Percentiles rank a stretch among this genome's conserved stretches.
Conservation (phyloP, 1,140 invertebrate species). For the Ostrea denselamellosa region DNA sequence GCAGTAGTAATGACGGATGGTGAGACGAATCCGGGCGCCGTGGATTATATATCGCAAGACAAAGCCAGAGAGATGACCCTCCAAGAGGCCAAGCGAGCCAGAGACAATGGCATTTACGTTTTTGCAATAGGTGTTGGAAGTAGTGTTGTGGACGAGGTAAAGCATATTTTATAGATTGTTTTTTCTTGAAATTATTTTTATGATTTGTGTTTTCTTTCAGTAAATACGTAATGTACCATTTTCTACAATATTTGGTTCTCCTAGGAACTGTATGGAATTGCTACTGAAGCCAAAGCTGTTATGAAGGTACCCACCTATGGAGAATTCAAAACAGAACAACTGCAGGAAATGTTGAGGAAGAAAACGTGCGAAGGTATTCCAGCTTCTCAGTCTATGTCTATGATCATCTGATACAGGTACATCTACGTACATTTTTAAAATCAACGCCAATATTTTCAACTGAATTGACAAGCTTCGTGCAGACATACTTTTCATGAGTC, state of each 20-base stretch:
- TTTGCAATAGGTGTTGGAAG: conserved; percentile 68
- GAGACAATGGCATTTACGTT: conserved; percentile 56
- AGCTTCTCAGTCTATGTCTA: too few species aligned
- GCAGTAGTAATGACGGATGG: conserved; percentile 71
- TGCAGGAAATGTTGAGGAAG: conserved; percentile 53
- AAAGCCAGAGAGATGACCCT: conserved; percentile 48
- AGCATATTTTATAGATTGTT: background rate
- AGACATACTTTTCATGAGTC: too few species aligned
- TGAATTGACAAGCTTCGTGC: background rate
- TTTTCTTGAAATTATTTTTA: background rate
- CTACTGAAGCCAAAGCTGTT: conserved; percentile 52
- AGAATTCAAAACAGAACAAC: conserved; percentile 46
- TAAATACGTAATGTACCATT: background rate
- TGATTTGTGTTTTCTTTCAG: too few species aligned
- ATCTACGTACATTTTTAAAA: background rate
- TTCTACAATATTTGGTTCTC: background rate
- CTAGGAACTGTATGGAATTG: conserved; percentile 62
- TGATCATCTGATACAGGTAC: too few species aligned
- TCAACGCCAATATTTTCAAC: background rate
- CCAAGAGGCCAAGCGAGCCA: conserved; percentile 48
- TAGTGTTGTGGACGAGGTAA: conserved; percentile 49
- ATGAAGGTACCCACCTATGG: conserved; percentile 53
- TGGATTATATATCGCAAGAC: conserved; percentile 51
- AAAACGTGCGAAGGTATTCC: conserved; percentile 59
- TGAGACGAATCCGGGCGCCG: conserved; percentile 56